Evolutionary conservation across 2,888 invertebrate species (phyloP).

Genomic region (Limenitis camilla): DNA sequence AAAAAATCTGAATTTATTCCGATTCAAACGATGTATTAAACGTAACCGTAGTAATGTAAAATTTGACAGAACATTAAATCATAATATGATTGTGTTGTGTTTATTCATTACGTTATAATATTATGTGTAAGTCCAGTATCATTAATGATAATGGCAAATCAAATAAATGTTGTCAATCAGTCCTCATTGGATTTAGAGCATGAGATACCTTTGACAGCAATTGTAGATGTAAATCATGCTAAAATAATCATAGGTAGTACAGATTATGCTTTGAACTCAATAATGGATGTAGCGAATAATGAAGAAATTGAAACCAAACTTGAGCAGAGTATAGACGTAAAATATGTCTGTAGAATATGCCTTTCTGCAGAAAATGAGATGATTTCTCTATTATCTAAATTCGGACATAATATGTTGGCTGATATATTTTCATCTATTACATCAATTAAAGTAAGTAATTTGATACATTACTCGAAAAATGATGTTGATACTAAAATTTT

Average conservation of each 20-base stretch:
- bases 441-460: conserved; percentile 44
- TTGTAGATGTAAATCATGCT: conserved; percentile 12
- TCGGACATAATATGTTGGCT: conserved; percentile 39
- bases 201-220: conserved; percentile 14
- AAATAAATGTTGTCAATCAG: neutral
- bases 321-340: conserved; percentile 1
- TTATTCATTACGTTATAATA: neutral
- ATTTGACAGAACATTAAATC: no score
- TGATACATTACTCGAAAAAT: no score
- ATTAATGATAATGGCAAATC: neutral
- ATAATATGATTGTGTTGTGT: no score
- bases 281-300: neutral
- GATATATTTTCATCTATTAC: conserved; percentile 52
- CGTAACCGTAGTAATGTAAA: no score
- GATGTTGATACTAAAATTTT: no score
- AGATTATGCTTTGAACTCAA: neutral
- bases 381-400: conserved; percentile 43
- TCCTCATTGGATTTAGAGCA: conserved; percentile 8
- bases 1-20: no score
- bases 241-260: neutral
- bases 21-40: no score
- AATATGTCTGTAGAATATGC: conserved; percentile 62
- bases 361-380: conserved; percentile 43
- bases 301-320: neutral
- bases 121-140: neutral